Evolutionary conservation across 2,888 invertebrate species (phyloP), one percentile per base, ranked within the genome.

Genomic region (Drosophila yooni): DNA sequence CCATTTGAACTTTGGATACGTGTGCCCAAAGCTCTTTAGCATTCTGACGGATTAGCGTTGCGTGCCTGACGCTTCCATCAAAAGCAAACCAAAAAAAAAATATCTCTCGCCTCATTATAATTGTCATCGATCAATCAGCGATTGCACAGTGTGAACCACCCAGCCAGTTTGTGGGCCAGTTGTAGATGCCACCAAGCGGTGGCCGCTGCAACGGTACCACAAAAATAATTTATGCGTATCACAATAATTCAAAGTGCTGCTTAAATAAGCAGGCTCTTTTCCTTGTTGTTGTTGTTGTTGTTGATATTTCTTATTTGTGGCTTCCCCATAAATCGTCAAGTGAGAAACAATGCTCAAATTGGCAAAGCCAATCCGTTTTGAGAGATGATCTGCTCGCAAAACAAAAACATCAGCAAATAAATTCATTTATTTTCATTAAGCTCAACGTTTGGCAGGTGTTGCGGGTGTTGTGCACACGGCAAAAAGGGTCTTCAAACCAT

Each of bases 361-460:
- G 81, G 82, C 83, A 75, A 78, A 72, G 76, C 86, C 78, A 76
- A 80, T 77, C 76, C 79, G 79, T 77, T 82, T 82, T 59, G 11
- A 64, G 89, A 82, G 85, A 79, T 85, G 85, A 78, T 82, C 77
- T 74, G 65, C n/a, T 31, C 18, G 27, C 50, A 53, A 52, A 43
- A 48, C 36, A 59, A 40, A 54, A 58, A 63, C 40, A 61, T 36
- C 43, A 56, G 51, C 46, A 25, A 83, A 66, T 81, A 87, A 79
- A 81, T 77, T 77, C 73, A 85, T 87, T 83, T 82, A 69, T 85
- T 85, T 82, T 83, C 81, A 87, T 83, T 83, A 81, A 83, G 81
- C 25, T 25, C 46, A 25, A 4, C 64, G 70, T 40, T 53, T 65
- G 36, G 59, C 48, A 58, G 61, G 38, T 65, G 38, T 60, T 60